phyloP scores from a whole-genome alignment of 92 coral and sea anemone genomes.

The Bergia puertoricense region DNA sequence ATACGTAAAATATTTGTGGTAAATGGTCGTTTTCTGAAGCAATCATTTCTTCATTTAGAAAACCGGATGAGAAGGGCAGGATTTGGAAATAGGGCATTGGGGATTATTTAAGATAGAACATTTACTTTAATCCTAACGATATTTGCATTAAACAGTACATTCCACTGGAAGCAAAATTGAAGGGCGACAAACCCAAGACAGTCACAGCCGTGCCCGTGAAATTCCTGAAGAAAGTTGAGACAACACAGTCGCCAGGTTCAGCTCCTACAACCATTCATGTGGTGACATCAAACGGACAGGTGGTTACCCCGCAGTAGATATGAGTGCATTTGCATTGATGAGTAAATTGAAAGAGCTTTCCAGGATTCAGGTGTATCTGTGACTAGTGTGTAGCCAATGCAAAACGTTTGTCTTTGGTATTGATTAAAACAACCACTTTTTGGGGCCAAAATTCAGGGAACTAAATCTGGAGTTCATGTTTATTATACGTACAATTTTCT shows the following conservation, averaged over 20 bases:
- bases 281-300: constrained; percentile 48
- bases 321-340: background rate
- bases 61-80: background rate
- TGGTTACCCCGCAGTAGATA: constrained; percentile 36
- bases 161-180: constrained; percentile 51
- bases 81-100: background rate
- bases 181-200: constrained; percentile 54
- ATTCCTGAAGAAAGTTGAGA: constrained; percentile 66
- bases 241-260: constrained; percentile 48
- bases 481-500: too few relatives aligned
- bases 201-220: constrained; percentile 53
- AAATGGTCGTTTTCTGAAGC: too few relatives aligned
- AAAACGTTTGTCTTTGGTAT: constrained; percentile 10
- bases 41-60: background rate
- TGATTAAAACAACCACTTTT: background rate
- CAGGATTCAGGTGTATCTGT: background rate
- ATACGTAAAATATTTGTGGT: too few relatives aligned
- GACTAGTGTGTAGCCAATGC: background rate
- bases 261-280: constrained; percentile 62
- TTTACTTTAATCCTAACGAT: background rate
- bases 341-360: constrained; percentile 27
- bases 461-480: too few relatives aligned
- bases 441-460: background rate
- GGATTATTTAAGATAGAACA: background rate
- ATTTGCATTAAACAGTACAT: constrained; percentile 9